A percentile compares a stretch with the other conserved stretches of the same genome.
These are phyloP conservation scores for Pangasianodon hypophthalmus DNA, from an alignment of 2,113 vertebrate species.

Conservation along the genomic window DNA sequence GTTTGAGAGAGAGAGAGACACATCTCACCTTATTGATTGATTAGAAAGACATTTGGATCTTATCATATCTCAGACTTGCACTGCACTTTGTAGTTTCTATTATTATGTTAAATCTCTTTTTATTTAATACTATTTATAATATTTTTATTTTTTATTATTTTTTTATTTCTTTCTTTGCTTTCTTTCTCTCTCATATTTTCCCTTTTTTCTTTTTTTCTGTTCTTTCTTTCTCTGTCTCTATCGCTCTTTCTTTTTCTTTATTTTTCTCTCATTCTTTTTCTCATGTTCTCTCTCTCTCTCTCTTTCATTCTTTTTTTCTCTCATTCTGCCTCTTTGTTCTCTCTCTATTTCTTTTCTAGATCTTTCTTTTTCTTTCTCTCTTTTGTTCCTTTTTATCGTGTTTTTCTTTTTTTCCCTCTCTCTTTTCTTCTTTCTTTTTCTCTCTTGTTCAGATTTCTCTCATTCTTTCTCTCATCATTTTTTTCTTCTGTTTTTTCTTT, in stretches of 20 bases:
- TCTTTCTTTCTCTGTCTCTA: not conserved
- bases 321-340: not conserved
- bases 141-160: not conserved
- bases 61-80: constrained; percentile 11
- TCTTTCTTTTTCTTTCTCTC: not conserved
- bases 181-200: not conserved
- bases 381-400: not conserved
- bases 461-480: not conserved
- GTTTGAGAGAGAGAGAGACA: too few species aligned
- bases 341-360: not conserved
- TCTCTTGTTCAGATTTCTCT: not conserved
- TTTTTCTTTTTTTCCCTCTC: not conserved
- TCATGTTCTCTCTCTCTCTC: not conserved
- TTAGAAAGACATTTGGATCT: not conserved
- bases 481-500: not conserved
- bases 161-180: not conserved
- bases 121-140: not conserved
- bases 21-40: not conserved
- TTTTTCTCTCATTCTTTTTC: not conserved
- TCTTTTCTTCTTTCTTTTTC: not conserved
- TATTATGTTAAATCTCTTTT: not conserved
- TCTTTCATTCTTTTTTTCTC: not conserved
- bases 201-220: not conserved
- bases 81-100: constrained; percentile 9
- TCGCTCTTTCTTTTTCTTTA: not conserved